A percentile compares a stretch with the other conserved stretches of the same genome.
phyloP scores from a whole-genome alignment of 2,797 vertebrate species.

The Pelodytes ibericus region DNA sequence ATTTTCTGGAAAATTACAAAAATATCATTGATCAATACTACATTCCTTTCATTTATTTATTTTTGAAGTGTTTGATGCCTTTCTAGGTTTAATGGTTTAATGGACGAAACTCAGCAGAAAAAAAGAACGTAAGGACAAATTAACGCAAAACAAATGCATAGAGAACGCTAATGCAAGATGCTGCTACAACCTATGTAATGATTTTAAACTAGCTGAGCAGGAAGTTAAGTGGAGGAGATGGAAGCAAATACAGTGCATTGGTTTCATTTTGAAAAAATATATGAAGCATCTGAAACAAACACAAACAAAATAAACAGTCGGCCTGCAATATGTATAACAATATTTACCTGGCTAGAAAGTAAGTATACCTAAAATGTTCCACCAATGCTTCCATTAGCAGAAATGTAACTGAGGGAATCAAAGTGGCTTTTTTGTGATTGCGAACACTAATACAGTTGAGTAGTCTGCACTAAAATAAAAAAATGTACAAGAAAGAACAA shows the following conservation, averaged over 20 bases:
- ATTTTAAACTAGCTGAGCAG: constrained; percentile 19
- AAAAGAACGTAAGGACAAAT: constrained; percentile 14
- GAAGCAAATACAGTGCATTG: neutral
- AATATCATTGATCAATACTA: constrained; percentile 31
- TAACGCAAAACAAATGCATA: constrained; percentile 13
- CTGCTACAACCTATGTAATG: constrained; percentile 35
- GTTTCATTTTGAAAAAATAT: neutral
- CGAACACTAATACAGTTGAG: neutral
- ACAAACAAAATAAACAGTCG: neutral
- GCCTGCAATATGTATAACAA: no score
- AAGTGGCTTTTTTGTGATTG: constrained; percentile 31
- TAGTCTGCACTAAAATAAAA: constrained; percentile 20
- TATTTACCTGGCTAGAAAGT: neutral
- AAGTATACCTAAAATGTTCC: constrained; percentile 2
- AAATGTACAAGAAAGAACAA: no score
- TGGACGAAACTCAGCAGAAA: constrained; percentile 26
- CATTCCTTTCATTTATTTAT: constrained; percentile 18
- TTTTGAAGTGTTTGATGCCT: constrained; percentile 5
- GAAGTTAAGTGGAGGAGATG: constrained; percentile 15
- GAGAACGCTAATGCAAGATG: constrained; percentile 21
- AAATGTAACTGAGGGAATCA: constrained; percentile 28
- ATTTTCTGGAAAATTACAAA: neutral
- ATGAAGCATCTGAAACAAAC: neutral
- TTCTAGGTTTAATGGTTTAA: constrained; percentile 28
- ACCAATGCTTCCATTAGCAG: constrained; percentile 39